These are phyloP conservation scores for Hydriomena furcata DNA, from an alignment of 2,888 invertebrate species.

Conservation along the genomic window DNA sequence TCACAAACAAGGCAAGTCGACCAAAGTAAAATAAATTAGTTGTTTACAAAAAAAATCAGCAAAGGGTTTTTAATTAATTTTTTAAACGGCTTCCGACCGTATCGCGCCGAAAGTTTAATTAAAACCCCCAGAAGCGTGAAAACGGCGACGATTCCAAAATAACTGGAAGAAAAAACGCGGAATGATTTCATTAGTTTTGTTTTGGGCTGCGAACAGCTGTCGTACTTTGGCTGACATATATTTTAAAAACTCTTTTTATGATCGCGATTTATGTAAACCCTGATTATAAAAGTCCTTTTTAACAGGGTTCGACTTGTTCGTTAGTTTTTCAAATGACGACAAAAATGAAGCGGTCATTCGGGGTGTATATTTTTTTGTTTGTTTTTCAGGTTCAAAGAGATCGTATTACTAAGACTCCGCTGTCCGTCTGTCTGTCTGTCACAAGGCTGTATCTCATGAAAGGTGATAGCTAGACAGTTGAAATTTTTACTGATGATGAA, in stretches of 20 bases:
- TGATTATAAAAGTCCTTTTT: conserved; percentile 10
- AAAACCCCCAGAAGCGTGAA: conserved; percentile 62
- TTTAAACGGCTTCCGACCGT: conserved; percentile 55
- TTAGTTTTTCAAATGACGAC: too few relatives aligned
- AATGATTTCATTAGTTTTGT: conserved; percentile 52
- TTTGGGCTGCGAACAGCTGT: conserved; percentile 43
- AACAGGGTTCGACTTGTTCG: too few relatives aligned
- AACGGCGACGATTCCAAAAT: conserved; percentile 62
- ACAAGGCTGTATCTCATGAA: too few relatives aligned
- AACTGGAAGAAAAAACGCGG: conserved; percentile 50
- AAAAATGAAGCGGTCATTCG: too few relatives aligned
- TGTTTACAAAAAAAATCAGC: conserved; percentile 51
- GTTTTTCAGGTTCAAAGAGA: too few relatives aligned
- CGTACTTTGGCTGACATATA: conserved; percentile 31
- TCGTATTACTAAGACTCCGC: too few relatives aligned
- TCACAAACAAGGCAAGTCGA: conserved; percentile 21
- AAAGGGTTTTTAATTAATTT: conserved; percentile 67
- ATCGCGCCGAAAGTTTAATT: conserved; percentile 67
- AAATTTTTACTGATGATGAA: too few relatives aligned
- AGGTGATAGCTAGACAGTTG: too few relatives aligned
- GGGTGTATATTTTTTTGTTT: too few relatives aligned
- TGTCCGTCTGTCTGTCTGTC: too few relatives aligned
- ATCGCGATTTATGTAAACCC: conserved; percentile 18
- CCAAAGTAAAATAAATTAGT: conserved; percentile 45
- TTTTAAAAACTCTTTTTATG: conserved; percentile 26